These are phyloP conservation scores for Umimayanthus kanabou DNA, from an alignment of 92 coral and sea anemone genomes.

Conservation along the genomic window DNA sequence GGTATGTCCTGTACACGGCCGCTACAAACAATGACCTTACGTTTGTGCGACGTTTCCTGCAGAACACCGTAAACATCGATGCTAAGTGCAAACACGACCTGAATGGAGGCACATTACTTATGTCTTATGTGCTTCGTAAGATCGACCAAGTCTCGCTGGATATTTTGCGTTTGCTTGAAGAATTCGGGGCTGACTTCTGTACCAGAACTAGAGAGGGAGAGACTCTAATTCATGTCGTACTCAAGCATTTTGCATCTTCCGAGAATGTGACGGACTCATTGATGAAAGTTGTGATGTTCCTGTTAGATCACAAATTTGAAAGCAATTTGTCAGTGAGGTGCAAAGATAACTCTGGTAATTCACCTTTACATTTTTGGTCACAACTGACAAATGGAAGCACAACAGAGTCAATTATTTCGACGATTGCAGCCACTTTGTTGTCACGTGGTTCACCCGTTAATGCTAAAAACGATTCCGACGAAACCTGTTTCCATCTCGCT, in stretches of 20 bases:
- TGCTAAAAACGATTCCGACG: neutral
- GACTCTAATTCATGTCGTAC: neutral
- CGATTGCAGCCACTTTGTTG: neutral
- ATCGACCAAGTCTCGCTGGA: neutral
- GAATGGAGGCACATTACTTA: neutral
- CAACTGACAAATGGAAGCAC: neutral
- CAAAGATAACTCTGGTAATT: neutral
- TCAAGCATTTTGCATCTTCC: neutral
- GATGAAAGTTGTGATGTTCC: neutral
- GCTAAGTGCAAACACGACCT: neutral
- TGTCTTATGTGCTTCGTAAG: neutral
- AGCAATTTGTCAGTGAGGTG: neutral
- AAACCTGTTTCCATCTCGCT: neutral
- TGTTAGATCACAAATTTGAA: neutral
- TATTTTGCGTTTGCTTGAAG: neutral
- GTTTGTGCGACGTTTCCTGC: neutral
- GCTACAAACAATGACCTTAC: neutral
- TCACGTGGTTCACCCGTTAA: neutral
- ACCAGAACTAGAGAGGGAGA: constrained; percentile 2
- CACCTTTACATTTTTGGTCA: constrained; percentile 3
- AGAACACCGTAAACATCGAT: neutral
- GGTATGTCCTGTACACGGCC: too few relatives aligned
- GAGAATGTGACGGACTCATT: neutral
- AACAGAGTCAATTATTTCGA: neutral
- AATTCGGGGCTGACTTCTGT: neutral